Conservation (phyloP, 2,888 invertebrate species). For the Trissoscelio sp. region DNA sequence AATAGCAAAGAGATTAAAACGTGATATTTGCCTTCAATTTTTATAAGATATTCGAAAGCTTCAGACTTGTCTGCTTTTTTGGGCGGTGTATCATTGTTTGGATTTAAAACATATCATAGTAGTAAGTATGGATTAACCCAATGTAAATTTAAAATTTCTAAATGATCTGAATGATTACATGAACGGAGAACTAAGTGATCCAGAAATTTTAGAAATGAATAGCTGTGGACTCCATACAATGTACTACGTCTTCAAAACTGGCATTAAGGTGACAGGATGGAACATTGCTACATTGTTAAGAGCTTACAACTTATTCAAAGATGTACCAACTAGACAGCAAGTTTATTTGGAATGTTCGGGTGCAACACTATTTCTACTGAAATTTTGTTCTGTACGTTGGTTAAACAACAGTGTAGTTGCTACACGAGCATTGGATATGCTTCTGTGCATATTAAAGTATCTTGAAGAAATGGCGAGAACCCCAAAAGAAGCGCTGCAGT, state of each 20-base stretch:
- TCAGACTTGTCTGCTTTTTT: slow-evolving; percentile 23
- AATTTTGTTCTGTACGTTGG: slow-evolving; percentile 73
- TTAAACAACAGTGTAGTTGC: slow-evolving; percentile 70
- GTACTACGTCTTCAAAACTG: slow-evolving; percentile 28
- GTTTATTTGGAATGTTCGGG: slow-evolving; percentile 69
- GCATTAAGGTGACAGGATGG: slow-evolving; percentile 67
- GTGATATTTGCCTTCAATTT: slow-evolving; percentile 71
- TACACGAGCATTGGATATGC: slow-evolving; percentile 64
- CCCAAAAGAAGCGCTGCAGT: slow-evolving; percentile 38
- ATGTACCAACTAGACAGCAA: slow-evolving; percentile 73
- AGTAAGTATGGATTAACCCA: slow-evolving; percentile 36
- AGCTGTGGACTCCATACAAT: slow-evolving; percentile 18
- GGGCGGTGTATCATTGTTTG: slow-evolving; percentile 12
- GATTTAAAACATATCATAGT: slow-evolving; percentile 23
- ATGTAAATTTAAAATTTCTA: slow-evolving; percentile 19
- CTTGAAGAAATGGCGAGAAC: slow-evolving; percentile 51
- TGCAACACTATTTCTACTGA: slow-evolving; percentile 71
- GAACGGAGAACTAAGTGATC: slow-evolving; percentile 17
- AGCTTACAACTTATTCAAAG: slow-evolving; percentile 75
- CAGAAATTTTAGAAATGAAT: slow-evolving; percentile 29
- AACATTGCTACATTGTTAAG: slow-evolving; percentile 60
- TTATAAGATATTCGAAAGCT: slow-evolving; percentile 54
- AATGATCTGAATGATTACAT: slow-evolving; percentile 3
- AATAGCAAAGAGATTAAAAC: slow-evolving; percentile 64
- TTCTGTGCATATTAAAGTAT: slow-evolving; percentile 61